A percentile compares a stretch with the other conserved stretches of the same genome.
Evolutionary conservation across 2,797 vertebrate genomes (phyloP).

Genomic region (Chelmon rostratus): DNA sequence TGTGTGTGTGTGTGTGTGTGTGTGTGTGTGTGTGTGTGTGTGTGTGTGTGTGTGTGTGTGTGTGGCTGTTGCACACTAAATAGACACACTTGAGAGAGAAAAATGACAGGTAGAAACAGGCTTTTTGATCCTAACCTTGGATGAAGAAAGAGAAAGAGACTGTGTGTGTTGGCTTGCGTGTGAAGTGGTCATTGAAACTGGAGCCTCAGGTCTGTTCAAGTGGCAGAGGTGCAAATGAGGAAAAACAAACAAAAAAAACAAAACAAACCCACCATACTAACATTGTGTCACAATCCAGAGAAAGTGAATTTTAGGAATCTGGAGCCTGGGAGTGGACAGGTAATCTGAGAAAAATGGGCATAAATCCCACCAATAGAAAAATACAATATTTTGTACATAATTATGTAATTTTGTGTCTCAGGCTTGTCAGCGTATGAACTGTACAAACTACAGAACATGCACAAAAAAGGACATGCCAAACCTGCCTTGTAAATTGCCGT

Average conservation of each 20-base stretch:
- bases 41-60: conserved; percentile 12
- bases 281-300: neutral
- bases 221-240: conserved; percentile 37
- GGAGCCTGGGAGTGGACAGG: neutral
- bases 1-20: conserved; percentile 34
- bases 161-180: neutral
- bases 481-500: neutral
- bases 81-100: conserved; percentile 65
- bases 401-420: neutral
- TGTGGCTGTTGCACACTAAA: conserved; percentile 62
- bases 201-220: conserved; percentile 30
- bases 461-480: neutral
- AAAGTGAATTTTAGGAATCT: neutral
- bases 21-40: conserved; percentile 33
- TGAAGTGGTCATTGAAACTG: conserved; percentile 49
- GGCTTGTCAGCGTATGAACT: neutral
- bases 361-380: neutral
- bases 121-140: conserved; percentile 75
- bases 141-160: conserved; percentile 26
- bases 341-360: neutral
- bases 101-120: conserved; percentile 60
- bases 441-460: neutral
- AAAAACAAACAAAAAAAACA: neutral
- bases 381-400: neutral
- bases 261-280: conserved; percentile 1